These are phyloP conservation scores for Centropristis striata DNA, from an alignment of 2,113 vertebrate genomes.

Conservation along the genomic window DNA sequence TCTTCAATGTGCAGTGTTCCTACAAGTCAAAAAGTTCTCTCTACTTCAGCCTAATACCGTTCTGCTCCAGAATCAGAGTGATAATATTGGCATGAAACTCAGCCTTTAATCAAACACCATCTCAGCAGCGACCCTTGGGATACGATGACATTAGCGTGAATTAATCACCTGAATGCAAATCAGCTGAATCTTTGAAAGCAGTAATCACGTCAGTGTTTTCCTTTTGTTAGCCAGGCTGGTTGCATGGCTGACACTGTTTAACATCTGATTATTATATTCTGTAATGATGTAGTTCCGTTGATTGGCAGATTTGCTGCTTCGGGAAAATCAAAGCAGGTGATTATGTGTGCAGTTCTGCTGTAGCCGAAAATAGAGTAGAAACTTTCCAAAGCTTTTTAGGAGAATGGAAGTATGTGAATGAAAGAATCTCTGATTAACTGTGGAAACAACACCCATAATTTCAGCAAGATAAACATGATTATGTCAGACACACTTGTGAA, in stretches of 20 bases:
- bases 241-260: conserved; percentile 35
- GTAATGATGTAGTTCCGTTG: conserved; percentile 21
- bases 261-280: conserved; percentile 36
- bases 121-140: conserved; percentile 31
- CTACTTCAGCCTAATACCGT: neutral
- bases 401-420: neutral
- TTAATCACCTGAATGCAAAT: conserved; percentile 66
- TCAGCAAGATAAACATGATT: neutral
- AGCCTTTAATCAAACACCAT: conserved; percentile 11
- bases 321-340: conserved; percentile 10
- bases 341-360: neutral
- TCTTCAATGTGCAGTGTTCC: neutral
- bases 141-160: conserved; percentile 32
- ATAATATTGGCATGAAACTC: neutral
- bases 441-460: neutral
- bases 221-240: conserved; percentile 41
- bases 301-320: conserved; percentile 15
- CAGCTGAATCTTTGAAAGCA: conserved; percentile 29
- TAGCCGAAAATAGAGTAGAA: neutral
- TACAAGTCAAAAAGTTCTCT: neutral
- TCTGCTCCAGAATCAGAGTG: conserved; percentile 2
- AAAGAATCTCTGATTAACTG: neutral
- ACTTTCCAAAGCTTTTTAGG: neutral
- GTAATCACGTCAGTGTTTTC: conserved; percentile 45
- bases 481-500: neutral